Evolutionary conservation across 2,888 invertebrate genomes (phyloP).

Genomic region (Brachylomia viminalis): DNA sequence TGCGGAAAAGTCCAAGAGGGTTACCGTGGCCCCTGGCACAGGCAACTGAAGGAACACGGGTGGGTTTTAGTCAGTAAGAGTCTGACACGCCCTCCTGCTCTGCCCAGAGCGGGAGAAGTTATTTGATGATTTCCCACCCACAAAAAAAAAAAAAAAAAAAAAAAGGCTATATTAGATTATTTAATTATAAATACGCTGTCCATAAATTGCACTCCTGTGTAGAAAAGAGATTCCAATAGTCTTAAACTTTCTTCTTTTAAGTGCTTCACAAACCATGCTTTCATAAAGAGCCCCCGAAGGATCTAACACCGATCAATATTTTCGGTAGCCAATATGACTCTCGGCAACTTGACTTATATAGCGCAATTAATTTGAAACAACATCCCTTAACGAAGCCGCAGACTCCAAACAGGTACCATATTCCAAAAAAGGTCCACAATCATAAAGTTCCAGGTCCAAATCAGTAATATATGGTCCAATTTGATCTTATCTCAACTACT

Average conservation of each 20-base stretch:
- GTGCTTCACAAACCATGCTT: not conserved
- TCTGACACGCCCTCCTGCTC: too few species aligned
- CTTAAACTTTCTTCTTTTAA: not conserved
- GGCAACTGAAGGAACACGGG: too few species aligned
- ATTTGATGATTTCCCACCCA: too few species aligned
- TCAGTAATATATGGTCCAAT: conserved; percentile 68
- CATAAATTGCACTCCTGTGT: too few species aligned
- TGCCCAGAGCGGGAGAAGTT: too few species aligned
- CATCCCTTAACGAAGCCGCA: conserved; percentile 45
- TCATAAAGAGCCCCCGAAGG: not conserved
- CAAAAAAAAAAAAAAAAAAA: too few species aligned
- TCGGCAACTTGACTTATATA: conserved; percentile 34
- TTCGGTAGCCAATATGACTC: conserved; percentile 7
- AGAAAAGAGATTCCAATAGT: not conserved
- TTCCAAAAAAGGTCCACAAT: conserved; percentile 48
- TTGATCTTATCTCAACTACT: conserved; percentile 70
- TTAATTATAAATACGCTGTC: too few species aligned
- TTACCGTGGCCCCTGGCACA: too few species aligned
- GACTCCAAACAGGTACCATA: conserved; percentile 28
- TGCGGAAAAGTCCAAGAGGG: too few species aligned
- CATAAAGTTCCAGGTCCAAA: conserved; percentile 64
- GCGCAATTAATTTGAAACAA: conserved; percentile 41
- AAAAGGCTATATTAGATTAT: too few species aligned
- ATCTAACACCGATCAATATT: not conserved
- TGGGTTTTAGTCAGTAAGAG: too few species aligned